Evolutionary conservation across 2,113 vertebrate genomes (phyloP).

Genomic region (Pseudopodoces humilis): DNA sequence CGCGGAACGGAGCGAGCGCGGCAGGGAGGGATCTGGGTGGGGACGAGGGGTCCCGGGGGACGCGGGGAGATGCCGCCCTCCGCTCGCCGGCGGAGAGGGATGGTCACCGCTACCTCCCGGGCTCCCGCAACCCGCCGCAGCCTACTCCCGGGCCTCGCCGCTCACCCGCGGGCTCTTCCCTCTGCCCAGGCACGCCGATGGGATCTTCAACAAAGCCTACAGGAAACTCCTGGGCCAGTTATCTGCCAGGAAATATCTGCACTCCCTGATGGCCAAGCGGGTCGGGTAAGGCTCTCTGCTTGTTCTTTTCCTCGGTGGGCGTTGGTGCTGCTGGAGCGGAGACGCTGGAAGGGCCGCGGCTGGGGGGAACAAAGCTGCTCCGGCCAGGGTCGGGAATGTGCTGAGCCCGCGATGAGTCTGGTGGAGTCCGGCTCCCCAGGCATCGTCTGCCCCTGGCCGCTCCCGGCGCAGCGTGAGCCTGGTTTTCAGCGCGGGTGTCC

Average conservation of each 20-base stretch:
- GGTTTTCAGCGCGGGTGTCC: background rate
- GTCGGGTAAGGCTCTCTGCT: conserved; percentile 84
- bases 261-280: conserved; percentile 89
- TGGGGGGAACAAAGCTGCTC: background rate
- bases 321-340: background rate
- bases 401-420: background rate
- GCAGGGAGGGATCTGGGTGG: background rate
- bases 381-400: background rate
- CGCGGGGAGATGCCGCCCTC: background rate
- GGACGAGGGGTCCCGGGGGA: background rate
- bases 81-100: background rate
- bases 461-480: background rate
- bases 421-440: background rate
- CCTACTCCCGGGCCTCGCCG: background rate
- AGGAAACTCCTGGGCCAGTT: conserved; percentile 90
- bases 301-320: background rate
- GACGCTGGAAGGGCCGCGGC: background rate
- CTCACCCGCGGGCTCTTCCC: background rate
- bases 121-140: background rate
- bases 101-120: background rate
- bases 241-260: conserved; percentile 91
- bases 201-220: conserved; percentile 94
- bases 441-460: background rate
- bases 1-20: background rate
- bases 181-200: conserved; percentile 84